A percentile compares a stretch with the other conserved stretches of the same genome.
These are phyloP conservation scores for Pachyseris speciosa DNA, from an alignment of 64 coral and sea anemone species.

Conservation along the genomic window DNA sequence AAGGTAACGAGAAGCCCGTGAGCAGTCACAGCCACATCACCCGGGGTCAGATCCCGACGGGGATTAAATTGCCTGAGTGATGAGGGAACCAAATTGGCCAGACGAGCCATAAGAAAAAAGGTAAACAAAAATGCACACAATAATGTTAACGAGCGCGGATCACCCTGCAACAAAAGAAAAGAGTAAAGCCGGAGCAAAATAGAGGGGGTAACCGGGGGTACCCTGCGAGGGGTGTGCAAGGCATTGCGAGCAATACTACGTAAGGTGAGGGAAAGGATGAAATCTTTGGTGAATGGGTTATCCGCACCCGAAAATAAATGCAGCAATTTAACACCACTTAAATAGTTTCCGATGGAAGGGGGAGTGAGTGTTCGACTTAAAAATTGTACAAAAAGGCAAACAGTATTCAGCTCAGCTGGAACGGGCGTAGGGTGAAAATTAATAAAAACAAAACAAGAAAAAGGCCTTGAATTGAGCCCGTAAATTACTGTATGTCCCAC, in stretches of 20 bases:
- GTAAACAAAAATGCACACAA: conserved; percentile 13
- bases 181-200: not conserved
- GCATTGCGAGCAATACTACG: not conserved
- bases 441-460: conserved; percentile 22
- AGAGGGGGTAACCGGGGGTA: not conserved
- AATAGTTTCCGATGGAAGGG: not conserved
- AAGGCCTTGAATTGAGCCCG: conserved; percentile 6
- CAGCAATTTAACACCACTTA: not conserved
- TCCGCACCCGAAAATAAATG: not conserved
- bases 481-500: conserved; percentile 37
- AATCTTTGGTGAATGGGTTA: not conserved
- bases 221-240: not conserved
- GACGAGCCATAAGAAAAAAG: conserved; percentile 6
- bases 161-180: not conserved
- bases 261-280: not conserved
- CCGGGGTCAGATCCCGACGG: not conserved
- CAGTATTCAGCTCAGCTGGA: not conserved
- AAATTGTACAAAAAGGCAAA: conserved; percentile 11
- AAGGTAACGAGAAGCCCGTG: not conserved
- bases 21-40: not conserved
- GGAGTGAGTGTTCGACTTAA: not conserved
- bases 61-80: not conserved
- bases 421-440: not conserved
- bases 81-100: not conserved
- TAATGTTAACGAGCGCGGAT: not conserved